Base-by-base conservation (phyloP, 2,797 vertebrate species). In the Sciaenops ocellatus region DNA sequence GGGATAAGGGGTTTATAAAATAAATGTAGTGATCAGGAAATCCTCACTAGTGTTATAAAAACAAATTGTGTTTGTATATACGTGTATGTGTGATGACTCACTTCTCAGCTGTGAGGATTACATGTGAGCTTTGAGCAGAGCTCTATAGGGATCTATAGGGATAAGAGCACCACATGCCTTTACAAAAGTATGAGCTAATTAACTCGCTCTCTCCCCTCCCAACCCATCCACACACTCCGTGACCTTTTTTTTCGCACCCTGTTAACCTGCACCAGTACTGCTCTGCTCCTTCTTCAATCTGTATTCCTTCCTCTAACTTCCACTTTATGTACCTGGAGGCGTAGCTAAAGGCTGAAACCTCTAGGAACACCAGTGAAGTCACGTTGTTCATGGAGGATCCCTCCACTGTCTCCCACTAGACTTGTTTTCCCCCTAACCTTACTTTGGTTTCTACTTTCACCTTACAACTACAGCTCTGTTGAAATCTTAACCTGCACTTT, bases 131-230 rank as follows among this genome's bases (percentile, higher is more conserved):
- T 78, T 86, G 73, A 76, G 78, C 71, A 73, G 55, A 86, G 79
- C 75, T 77, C 89, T 82, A 11, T 51, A 34, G 85, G 88, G 92
- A 92, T 90, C 83, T 78, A 34, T 18, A 63, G 67, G 89, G 85
- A 92, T 93, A 83, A 83, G 65, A 87, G 74, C 73, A 62, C 82
- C 85, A 79, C 89, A 90, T 90, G 91, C 85, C 88, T 93, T 93
- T 83, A 90, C 86, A n/a, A 80, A 91, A 83, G 77, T 86, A 86
- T 82, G 91, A 90, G 78, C 83, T 94, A 85, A 94, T 93, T 87
- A 93, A 85, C 75, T 82, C 38, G 17, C 74, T 76, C 17, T 51
- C 63, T 85, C 34, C 60, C 78, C 69, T 82, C 65, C 48, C 47
- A 48, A 44, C 24, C 55, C 50, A 72, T 73, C 69, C 55, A 28